phyloP scores from a whole-genome alignment of 2,113 vertebrate species.

The Collichthys lucidus region DNA sequence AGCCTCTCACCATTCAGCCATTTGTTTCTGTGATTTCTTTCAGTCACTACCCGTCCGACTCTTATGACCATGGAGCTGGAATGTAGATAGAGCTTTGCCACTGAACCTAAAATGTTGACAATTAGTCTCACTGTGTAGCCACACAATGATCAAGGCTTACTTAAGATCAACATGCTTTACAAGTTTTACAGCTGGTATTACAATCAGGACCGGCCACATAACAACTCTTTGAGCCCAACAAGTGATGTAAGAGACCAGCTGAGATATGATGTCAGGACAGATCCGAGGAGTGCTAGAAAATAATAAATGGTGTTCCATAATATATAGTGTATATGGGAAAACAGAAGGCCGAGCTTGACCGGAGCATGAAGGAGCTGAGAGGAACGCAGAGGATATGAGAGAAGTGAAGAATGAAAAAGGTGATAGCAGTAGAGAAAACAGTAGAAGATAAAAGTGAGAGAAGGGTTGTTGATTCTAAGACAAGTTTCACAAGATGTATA shows the following conservation, averaged over 20 bases:
- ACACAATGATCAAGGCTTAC: background rate
- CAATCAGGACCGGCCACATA: background rate
- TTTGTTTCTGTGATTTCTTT: too few relatives aligned
- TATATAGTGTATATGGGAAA: background rate
- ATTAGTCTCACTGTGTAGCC: background rate
- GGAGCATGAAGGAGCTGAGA: background rate
- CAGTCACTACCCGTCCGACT: too few relatives aligned
- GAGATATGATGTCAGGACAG: too few relatives aligned
- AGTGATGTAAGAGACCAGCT: background rate
- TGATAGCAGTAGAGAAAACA: background rate
- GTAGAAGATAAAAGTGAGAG: slow-evolving; percentile 1
- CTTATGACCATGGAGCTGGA: too few relatives aligned
- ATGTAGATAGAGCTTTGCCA: too few relatives aligned
- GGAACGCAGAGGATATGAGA: background rate
- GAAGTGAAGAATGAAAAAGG: too few relatives aligned
- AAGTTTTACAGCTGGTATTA: background rate
- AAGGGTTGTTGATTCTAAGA: background rate
- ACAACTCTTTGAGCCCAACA: background rate
- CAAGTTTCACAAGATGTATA: background rate
- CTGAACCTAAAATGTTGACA: too few relatives aligned
- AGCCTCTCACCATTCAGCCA: too few relatives aligned
- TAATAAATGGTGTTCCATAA: too few relatives aligned
- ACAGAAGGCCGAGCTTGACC: background rate
- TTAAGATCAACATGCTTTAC: background rate
- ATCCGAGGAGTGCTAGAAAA: too few relatives aligned